Percentiles rank a stretch among this genome's conserved stretches.
These are phyloP conservation scores for Helicolenus hilgendorfi DNA, from an alignment of 2,797 vertebrate species.

Conservation along the genomic window DNA sequence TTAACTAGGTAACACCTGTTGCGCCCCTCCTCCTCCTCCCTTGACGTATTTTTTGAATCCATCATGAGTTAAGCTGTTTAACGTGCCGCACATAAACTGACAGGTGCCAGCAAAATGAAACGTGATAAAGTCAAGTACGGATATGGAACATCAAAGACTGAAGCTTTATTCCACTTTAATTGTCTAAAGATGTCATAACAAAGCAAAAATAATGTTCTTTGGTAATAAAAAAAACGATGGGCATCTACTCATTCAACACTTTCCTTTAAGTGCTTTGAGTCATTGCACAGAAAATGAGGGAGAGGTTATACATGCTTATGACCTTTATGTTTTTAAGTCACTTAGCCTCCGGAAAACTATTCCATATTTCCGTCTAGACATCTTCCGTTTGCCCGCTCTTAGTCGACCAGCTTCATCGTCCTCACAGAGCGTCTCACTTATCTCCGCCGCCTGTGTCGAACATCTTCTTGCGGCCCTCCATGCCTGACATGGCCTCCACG, in stretches of 20 bases:
- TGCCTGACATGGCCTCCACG: conserved; percentile 92
- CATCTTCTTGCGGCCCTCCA: conserved; percentile 94
- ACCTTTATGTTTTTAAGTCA: background rate
- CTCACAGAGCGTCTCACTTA: conserved; percentile 72
- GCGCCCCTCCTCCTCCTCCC: background rate
- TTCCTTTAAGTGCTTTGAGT: conserved; percentile 44
- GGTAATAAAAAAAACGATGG: conserved; percentile 31
- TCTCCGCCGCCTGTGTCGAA: conserved; percentile 88
- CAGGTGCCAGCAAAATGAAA: conserved; percentile 51
- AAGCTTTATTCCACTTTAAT: conserved; percentile 53
- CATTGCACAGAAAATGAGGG: conserved; percentile 39
- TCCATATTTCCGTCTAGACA: conserved; percentile 13
- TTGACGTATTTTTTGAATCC: conserved; percentile 48
- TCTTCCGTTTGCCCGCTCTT: background rate
- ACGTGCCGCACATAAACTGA: conserved; percentile 26
- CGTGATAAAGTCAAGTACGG: conserved; percentile 57
- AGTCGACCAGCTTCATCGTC: background rate
- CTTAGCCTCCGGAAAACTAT: background rate
- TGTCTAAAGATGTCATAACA: conserved; percentile 50
- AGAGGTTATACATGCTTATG: background rate
- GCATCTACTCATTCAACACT: background rate
- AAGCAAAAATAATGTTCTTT: conserved; percentile 51
- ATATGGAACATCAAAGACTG: conserved; percentile 44
- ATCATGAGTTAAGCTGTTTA: conserved; percentile 38
- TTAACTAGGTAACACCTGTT: conserved; percentile 49